Evolutionary conservation across 1,140 invertebrate species (phyloP), one percentile per base, ranked within the genome.

Genomic region (Aleiodes sp.): DNA sequence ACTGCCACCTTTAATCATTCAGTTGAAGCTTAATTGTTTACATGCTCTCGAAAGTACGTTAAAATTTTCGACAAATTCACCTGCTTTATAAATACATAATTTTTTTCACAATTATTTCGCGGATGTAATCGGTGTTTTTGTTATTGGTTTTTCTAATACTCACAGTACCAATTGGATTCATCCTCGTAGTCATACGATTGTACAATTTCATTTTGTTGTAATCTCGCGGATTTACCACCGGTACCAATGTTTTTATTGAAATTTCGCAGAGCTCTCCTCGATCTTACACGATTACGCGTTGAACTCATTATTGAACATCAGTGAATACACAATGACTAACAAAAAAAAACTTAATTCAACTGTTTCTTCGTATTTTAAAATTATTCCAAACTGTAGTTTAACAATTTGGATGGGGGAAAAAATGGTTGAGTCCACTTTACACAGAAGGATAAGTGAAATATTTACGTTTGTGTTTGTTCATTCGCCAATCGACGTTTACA

Each of bases 291-390:
- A 63, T 14, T 63, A 2, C 61, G 61, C 21, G 46, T 4, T 41
- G 33, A 16, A 63, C 61, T 63, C 61, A 63, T 63, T 21, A 21
- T 37, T 35, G n/a, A 37, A 61, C 29, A 61, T 63, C 19, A n/a
- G 12, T 33, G 59, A 16, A 4, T 46, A 19, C 12, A 19, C 28
- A 61, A 29, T n/a, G 24, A 61, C 1, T 1, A n/a, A 43, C 14
- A 16, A 43, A 43, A 43, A 6, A 43, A 3, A 6, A 43, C n/a
- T 2, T 16, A 43, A 16, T n/a, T n/a, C n/a, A n/a, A n/a, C n/a
- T n/a, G n/a, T n/a, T n/a, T n/a, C n/a, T n/a, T n/a, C n/a, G n/a
- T n/a, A n/a, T n/a, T n/a, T n/a, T n/a, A n/a, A n/a, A n/a, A n/a
- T n/a, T n/a, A n/a, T n/a, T n/a, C n/a, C n/a, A n/a, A n/a, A n/a